Conservation (phyloP, 2,797 vertebrate species). For the Alcedo atthis region DNA sequence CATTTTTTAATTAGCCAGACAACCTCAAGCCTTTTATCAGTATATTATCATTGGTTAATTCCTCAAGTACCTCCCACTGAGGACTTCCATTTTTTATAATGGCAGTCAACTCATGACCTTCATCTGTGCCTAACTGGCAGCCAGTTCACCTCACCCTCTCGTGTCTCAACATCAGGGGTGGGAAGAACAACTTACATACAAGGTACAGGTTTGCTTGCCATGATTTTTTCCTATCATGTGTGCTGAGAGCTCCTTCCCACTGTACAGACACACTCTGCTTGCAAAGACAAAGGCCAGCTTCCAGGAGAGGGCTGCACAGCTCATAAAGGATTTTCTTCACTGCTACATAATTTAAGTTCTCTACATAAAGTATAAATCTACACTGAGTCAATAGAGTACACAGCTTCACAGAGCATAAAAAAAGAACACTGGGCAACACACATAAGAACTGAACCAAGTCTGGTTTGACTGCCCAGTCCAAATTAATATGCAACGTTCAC, state of each 20-base stretch:
- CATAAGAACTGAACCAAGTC: background rate
- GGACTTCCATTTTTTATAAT: background rate
- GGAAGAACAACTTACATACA: background rate
- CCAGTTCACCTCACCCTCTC: background rate
- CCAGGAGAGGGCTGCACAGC: background rate
- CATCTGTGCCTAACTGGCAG: background rate
- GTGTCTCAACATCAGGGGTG: background rate
- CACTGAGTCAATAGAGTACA: background rate
- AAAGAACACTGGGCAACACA: background rate
- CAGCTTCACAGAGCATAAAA: background rate
- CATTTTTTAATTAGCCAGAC: background rate
- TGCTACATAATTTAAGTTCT: background rate
- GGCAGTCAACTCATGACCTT: background rate
- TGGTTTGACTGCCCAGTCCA: constrained; percentile 39
- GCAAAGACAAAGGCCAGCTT: background rate
- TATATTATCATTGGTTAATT: background rate
- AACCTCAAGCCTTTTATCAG: background rate
- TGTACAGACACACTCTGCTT: background rate
- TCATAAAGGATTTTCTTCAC: background rate
- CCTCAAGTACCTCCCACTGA: background rate
- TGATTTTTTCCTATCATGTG: background rate
- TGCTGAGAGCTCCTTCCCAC: background rate
- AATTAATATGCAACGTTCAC: constrained; percentile 52
- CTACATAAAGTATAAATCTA: background rate
- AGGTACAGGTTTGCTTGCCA: background rate